phyloP scores from a whole-genome alignment of 2,113 vertebrate genomes.

The Pogona vitticeps region DNA sequence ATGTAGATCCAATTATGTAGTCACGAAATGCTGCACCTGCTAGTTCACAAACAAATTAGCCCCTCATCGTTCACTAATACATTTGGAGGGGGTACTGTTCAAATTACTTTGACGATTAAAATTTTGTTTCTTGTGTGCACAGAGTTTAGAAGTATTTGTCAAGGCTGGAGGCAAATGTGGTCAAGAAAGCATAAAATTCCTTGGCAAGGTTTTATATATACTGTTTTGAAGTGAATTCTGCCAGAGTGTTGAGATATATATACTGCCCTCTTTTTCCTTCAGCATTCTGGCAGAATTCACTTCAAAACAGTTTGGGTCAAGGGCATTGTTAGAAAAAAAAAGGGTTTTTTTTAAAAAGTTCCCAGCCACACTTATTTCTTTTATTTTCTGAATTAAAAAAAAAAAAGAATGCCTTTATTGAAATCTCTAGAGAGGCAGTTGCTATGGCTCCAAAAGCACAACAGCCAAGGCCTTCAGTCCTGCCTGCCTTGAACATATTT shows the following conservation, averaged over 20 bases:
- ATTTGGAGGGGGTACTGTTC: constrained; percentile 43
- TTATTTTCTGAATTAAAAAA: constrained; percentile 74
- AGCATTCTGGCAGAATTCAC: constrained; percentile 70
- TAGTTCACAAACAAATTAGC: constrained; percentile 72
- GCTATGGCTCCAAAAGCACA: constrained; percentile 76
- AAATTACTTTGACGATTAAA: constrained; percentile 72
- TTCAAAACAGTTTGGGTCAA: constrained; percentile 83
- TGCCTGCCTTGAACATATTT: constrained; percentile 74
- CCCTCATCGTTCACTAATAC: constrained; percentile 10
- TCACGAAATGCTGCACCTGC: constrained; percentile 85
- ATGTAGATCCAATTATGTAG: constrained; percentile 73
- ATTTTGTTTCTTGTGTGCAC: constrained; percentile 74
- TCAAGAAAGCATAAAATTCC: constrained; percentile 67
- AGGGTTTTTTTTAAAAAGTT: constrained; percentile 66
- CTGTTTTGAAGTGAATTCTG: constrained; percentile 82
- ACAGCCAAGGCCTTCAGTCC: constrained; percentile 71
- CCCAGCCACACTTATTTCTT: constrained; percentile 73
- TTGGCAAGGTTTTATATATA: constrained; percentile 65
- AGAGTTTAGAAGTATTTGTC: constrained; percentile 71
- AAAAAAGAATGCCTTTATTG: constrained; percentile 68
- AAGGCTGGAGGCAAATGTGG: constrained; percentile 42
- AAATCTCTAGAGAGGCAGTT: constrained; percentile 73
- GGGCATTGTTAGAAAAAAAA: constrained; percentile 76
- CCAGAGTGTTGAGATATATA: constrained; percentile 65
- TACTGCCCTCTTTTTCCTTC: constrained; percentile 59